Base-by-base conservation (phyloP, 2,113 vertebrate genomes). In the Loxodonta africana region DNA sequence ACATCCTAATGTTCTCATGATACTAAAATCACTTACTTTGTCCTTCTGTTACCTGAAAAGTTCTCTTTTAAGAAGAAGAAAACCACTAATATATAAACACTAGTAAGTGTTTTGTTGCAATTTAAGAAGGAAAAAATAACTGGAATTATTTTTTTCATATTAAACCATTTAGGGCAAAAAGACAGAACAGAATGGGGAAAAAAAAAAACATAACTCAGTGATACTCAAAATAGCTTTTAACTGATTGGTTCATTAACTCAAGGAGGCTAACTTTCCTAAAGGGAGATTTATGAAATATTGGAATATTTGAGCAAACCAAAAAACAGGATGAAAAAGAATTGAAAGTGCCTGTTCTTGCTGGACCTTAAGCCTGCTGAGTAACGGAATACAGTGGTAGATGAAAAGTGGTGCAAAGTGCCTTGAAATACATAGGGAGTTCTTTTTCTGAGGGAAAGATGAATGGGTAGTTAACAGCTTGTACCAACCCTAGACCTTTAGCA, bases 211-310 rank as follows among this genome's bases (percentile, higher is more conserved):
- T 67, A 63, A 73, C 25, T 63, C 30, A 33, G 0, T 28, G 6
- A 15, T 85, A 81, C 9, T 80, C 37, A 62, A 84, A 46, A 90
- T 76, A 83, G 37, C 37, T 93, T 94, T 78, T 67, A 46, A 69
- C 23, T 74, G 53, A 63, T 83, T 88, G 51, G 33, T 78, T 76
- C 26, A 73, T 82, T 92, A 87, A 86, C 17, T 83, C 21, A 76
- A 57, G 37, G 9, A 88, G 76, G 21, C n/a, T 14, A 18, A 83
- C 7, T 65, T 94, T 91, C 15, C 37, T 96, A 62, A 94, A 77
- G 62, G 33, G 8, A 63, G 44, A 85, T 73, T 88, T 92, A 26
- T 88, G 25, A 80, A 57, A 71, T 89, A 93, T 94, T 73, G 30
- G 17, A 53, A 60, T 89, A 80, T 67, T 65, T 96, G 46, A 88